These are phyloP conservation scores for Wasmannia auropunctata DNA, from an alignment of 1,140 invertebrate species.

Conservation along the genomic window DNA sequence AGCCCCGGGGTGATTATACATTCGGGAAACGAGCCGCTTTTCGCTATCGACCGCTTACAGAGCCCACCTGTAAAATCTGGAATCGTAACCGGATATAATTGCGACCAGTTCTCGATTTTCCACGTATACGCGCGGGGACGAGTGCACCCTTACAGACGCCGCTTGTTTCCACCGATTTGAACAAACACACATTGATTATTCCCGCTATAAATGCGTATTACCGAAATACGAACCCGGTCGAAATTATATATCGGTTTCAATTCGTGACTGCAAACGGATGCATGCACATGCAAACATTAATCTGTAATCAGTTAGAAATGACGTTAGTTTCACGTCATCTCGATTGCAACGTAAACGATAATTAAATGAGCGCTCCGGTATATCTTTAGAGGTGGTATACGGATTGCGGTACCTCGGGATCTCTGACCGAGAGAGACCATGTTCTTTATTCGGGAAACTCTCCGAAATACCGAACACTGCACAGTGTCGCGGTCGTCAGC, in stretches of 20 bases:
- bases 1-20: background rate
- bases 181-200: background rate
- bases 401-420: background rate
- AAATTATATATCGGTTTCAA: constrained; percentile 35
- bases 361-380: background rate
- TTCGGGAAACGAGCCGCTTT: constrained; percentile 14
- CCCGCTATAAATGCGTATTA: background rate
- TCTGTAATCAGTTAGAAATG: constrained; percentile 7
- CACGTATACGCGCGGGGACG: background rate
- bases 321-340: background rate
- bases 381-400: background rate
- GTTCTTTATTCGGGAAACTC: background rate
- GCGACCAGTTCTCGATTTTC: constrained; percentile 8
- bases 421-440: background rate
- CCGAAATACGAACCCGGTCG: background rate
- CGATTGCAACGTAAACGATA: constrained; percentile 28
- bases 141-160: too few species aligned
- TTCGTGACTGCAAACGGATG: constrained; percentile 12
- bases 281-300: constrained; percentile 34
- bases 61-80: constrained; percentile 5
- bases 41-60: background rate
- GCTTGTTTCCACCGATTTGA: background rate
- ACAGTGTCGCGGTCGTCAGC: background rate
- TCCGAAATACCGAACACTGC: background rate
- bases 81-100: constrained; percentile 13